Evolutionary conservation across 2,888 invertebrate genomes (phyloP).

Genomic region (Eupelmus urozonus): DNA sequence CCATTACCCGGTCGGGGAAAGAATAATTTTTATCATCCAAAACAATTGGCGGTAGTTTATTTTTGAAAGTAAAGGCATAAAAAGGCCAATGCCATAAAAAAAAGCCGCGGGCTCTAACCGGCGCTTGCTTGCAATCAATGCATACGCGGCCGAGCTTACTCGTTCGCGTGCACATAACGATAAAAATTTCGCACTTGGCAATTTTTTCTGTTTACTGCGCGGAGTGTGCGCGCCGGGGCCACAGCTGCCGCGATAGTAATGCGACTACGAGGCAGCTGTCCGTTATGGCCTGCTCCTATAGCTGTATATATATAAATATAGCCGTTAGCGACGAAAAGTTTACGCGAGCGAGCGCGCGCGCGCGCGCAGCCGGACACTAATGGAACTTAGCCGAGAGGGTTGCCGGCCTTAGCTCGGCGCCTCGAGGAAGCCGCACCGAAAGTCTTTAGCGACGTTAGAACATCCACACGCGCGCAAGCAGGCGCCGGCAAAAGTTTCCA

Average conservation of each 20-base stretch:
- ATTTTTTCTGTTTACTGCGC: not conserved
- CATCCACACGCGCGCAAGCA: not conserved
- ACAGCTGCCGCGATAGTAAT: constrained; percentile 13
- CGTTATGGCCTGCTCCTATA: not conserved
- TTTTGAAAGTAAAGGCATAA: too few species aligned
- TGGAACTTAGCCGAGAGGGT: constrained; percentile 19
- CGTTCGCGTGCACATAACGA: constrained; percentile 1
- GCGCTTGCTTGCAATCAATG: too few species aligned
- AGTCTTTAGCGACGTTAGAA: constrained; percentile 7
- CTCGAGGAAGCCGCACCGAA: not conserved
- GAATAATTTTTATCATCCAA: too few species aligned
- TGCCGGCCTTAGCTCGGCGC: not conserved
- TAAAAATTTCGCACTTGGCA: not conserved
- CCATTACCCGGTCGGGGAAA: too few species aligned
- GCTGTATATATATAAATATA: constrained; percentile 18
- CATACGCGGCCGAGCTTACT: too few species aligned
- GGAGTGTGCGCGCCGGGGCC: not conserved
- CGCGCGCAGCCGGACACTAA: constrained; percentile 10
- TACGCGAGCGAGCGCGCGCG: not conserved
- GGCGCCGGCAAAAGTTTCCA: constrained; percentile 13
- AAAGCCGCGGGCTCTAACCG: too few species aligned
- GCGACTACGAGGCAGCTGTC: constrained; percentile 32
- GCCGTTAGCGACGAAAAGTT: constrained; percentile 20
- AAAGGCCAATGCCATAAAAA: too few species aligned
- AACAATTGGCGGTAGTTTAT: too few species aligned